Base-by-base conservation (phyloP, 2,888 invertebrate genomes). In the Toxonevra muliebris region DNA sequence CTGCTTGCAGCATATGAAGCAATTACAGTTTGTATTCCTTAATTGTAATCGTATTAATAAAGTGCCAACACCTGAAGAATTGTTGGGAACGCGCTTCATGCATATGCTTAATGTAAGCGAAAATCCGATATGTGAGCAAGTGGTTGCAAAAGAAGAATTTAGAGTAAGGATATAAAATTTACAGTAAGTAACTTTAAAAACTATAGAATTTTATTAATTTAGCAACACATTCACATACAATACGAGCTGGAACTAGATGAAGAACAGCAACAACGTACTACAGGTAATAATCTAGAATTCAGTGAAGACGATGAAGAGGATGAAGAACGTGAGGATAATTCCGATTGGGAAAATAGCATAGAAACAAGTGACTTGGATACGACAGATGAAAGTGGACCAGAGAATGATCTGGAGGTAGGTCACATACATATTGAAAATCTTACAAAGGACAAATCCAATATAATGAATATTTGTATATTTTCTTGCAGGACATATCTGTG, bases 311-410 rank as follows among this genome's bases (percentile, higher is more conserved):
- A 69, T 1, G 50, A 72, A 43, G 71, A 59, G 41, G 72, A 75
- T 19, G 65, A 74, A 41, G 75, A 76, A 0, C 69, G 69, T 4
- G 73, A 73, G 17, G 77, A 87, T 43, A 86, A 87, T n/a, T 83
- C 84, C 40, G 89, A 89, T 76, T 90, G 90, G 90, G 89, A 88
- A 78, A 88, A 89, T 75, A 89, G 89, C 69, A 86, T 89, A 12
- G 87, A 87, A 73, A 89, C 89, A 17, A 89, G 89, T 0, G 89
- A 90, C 71, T 78, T 90, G 15, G 88, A 90, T 69, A 87, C 88
- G 0, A 88, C 89, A 64, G 89, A 89, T 74, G 88, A 88, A 75
- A 89, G 88, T 73, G 85, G 87, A 0, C 87, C 88, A 41, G 90
- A 89, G 52, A 86, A 86, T 0, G 88, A 88, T 48, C 86, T 88